A percentile compares a stretch with the other conserved stretches of the same genome.
Conservation (phyloP, 2,888 invertebrate species). For the Beris chalybata region DNA sequence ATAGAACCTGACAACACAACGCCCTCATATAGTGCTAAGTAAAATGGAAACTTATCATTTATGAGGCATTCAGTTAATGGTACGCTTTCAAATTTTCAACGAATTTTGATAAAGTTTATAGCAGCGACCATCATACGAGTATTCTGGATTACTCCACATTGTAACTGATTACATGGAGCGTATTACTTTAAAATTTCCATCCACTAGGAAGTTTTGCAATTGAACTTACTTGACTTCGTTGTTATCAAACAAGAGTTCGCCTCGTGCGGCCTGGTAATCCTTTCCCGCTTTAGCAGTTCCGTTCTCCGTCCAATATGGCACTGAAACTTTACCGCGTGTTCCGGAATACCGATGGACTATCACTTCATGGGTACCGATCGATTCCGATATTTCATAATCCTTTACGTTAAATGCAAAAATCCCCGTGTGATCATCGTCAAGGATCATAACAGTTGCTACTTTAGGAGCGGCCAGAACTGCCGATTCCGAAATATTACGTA, state of each 20-base stretch:
- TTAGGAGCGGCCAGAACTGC: constrained; percentile 79
- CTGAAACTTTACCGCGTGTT: constrained; percentile 86
- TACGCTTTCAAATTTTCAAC: no score
- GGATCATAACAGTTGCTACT: constrained; percentile 94
- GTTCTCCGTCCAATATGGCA: constrained; percentile 90
- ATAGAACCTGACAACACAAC: no score
- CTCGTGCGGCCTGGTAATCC: constrained; percentile 80
- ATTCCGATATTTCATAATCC: constrained; percentile 86
- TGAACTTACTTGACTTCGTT: constrained; percentile 96
- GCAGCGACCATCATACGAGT: no score
- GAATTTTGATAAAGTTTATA: no score
- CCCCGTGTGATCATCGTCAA: constrained; percentile 99
- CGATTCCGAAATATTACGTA: constrained; percentile 70
- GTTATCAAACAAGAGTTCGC: constrained; percentile 91
- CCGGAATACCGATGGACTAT: constrained; percentile 89
- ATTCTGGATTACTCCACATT: no score
- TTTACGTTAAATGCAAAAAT: constrained; percentile 90
- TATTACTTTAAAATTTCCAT: no score
- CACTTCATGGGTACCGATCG: constrained; percentile 83
- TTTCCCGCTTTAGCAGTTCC: constrained; percentile 89
- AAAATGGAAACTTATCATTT: no score
- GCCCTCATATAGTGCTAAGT: no score
- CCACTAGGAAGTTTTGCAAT: no score
- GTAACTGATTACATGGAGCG: no score
- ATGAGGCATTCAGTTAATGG: no score